These are phyloP conservation scores for Busseola fusca DNA, from an alignment of 2,888 invertebrate genomes.

Conservation along the genomic window DNA sequence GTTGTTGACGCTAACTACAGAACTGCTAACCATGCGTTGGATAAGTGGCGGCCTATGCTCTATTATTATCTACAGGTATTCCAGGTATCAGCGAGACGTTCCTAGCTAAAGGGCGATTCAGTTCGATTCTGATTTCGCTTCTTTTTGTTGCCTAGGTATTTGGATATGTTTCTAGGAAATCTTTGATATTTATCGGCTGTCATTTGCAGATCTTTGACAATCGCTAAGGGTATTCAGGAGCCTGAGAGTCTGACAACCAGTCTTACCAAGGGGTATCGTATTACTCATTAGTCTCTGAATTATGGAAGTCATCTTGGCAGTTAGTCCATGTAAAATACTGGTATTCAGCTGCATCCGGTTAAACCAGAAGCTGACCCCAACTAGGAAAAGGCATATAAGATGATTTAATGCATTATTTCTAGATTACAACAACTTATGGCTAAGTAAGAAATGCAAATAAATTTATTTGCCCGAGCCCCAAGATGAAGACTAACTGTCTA, in stretches of 20 bases:
- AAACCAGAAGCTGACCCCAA: no score
- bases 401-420: background rate
- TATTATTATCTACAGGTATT: no score
- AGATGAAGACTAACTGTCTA: no score
- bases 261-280: background rate
- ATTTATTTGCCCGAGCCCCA: no score
- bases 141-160: background rate
- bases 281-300: background rate
- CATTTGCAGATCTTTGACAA: background rate
- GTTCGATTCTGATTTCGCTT: background rate
- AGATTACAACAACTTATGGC: background rate
- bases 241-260: background rate
- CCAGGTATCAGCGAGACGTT: slow-evolving; percentile 26
- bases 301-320: no score
- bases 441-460: no score
- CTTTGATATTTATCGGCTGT: background rate
- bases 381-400: no score
- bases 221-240: background rate
- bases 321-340: no score
- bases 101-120: background rate
- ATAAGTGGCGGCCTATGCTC: slow-evolving; percentile 10
- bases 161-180: background rate
- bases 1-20: slow-evolving; percentile 76
- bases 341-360: no score
- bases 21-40: slow-evolving; percentile 63